Percentiles rank a stretch among this genome's conserved stretches.
Evolutionary conservation across 1,140 invertebrate genomes (phyloP).

Genomic region (Rhopalosiphum maidis): DNA sequence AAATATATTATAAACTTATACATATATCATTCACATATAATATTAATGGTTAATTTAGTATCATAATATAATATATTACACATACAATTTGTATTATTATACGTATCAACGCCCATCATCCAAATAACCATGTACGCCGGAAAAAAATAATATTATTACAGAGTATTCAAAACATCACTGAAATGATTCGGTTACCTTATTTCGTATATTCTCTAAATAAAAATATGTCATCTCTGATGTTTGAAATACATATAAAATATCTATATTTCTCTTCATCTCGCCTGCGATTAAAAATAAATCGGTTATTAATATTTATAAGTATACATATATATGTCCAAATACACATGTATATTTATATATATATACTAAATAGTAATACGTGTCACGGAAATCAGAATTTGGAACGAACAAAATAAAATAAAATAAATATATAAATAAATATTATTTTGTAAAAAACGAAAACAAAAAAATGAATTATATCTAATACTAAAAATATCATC

Average conservation of each 20-base stretch:
- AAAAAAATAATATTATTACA: background rate
- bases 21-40: too few relatives aligned
- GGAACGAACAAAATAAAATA: background rate
- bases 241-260: background rate
- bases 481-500: background rate
- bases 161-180: background rate
- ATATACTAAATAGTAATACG: background rate
- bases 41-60: too few relatives aligned
- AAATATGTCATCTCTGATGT: background rate
- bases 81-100: too few relatives aligned
- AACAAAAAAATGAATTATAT: too few relatives aligned
- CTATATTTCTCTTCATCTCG: background rate
- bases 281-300: background rate
- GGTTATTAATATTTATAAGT: background rate
- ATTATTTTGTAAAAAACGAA: background rate
- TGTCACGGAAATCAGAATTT: background rate
- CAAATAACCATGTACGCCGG: too few relatives aligned
- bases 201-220: background rate
- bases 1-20: too few relatives aligned
- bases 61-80: too few relatives aligned
- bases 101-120: too few relatives aligned
- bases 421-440: background rate
- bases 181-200: background rate
- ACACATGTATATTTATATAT: background rate
- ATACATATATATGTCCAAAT: background rate